Evolutionary conservation across 2,888 invertebrate species (phyloP).

Genomic region (Lagria hirta): DNA sequence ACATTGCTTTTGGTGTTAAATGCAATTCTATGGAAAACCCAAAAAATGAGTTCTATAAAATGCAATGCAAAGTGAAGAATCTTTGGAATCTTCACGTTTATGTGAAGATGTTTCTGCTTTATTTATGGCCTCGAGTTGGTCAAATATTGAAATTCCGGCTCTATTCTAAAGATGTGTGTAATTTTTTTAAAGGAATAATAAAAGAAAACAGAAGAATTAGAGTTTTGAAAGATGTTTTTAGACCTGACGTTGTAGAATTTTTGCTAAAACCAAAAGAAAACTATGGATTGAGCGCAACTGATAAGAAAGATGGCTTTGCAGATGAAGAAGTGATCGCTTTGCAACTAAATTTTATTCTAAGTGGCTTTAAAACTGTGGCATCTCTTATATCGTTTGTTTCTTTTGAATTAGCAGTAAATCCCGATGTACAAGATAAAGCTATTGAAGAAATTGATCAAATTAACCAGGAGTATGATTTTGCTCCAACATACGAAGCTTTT

Average conservation of each 20-base stretch:
- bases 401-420: conserved; percentile 60
- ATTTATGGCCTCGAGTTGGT: no score
- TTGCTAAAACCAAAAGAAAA: conserved; percentile 53
- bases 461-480: conserved; percentile 34
- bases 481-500: conserved; percentile 51
- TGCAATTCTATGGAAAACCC: conserved; percentile 58
- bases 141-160: no score
- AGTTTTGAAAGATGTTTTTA: conserved; percentile 38
- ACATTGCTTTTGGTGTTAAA: conserved; percentile 57
- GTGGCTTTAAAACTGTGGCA: conserved; percentile 56
- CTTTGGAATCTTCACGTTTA: no score
- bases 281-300: conserved; percentile 8
- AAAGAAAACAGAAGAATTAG: conserved; percentile 6
- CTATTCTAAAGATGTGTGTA: conserved; percentile 1
- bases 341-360: conserved; percentile 41
- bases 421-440: conserved; percentile 59
- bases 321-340: conserved; percentile 14
- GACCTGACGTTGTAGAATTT: conserved; percentile 61
- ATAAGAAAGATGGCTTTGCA: no score
- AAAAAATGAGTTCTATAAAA: conserved; percentile 59
- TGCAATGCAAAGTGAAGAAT: conserved; percentile 55
- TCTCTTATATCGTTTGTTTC: conserved; percentile 53
- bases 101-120: no score
- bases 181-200: conserved; percentile 4
- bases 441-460: conserved; percentile 50